Conservation (phyloP, 2,888 invertebrate genomes). For the Luperina nickerlii region DNA sequence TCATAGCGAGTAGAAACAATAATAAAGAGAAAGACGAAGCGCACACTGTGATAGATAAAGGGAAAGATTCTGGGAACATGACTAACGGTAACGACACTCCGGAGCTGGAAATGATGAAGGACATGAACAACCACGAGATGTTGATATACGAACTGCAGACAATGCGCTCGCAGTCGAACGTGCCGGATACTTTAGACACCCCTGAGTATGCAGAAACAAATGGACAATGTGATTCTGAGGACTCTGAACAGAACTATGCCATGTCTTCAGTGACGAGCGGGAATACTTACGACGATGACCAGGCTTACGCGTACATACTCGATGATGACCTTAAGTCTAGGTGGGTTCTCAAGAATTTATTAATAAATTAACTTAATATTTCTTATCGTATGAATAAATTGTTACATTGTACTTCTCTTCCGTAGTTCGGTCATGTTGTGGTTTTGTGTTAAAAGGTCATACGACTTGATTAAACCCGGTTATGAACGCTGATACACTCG, state of each 20-base stretch:
- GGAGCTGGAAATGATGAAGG: constrained; percentile 83
- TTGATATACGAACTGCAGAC: constrained; percentile 93
- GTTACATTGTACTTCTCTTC: constrained; percentile 52
- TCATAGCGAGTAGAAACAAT: constrained; percentile 87
- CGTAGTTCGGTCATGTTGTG: constrained; percentile 58
- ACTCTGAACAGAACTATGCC: constrained; percentile 84
- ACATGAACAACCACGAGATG: constrained; percentile 92
- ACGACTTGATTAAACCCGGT: constrained; percentile 60
- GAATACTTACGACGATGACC: constrained; percentile 83
- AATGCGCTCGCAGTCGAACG: constrained; percentile 90
- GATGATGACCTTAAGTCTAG: constrained; percentile 89
- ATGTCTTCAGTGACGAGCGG: constrained; percentile 83
- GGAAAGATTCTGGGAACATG: constrained; percentile 79
- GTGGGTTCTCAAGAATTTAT: constrained; percentile 70
- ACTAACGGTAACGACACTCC: constrained; percentile 78
- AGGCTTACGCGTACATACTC: constrained; percentile 86
- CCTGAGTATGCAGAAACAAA: constrained; percentile 75
- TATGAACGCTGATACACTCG: constrained; percentile 53
- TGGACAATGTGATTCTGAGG: constrained; percentile 84
- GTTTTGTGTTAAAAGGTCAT: constrained; percentile 67
- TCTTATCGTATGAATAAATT: constrained; percentile 51
- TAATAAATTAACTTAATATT: constrained; percentile 32
- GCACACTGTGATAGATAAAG: constrained; percentile 87
- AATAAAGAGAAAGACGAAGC: constrained; percentile 82
- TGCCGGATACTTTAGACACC: constrained; percentile 77